These are phyloP conservation scores for Coranthus polyacanthus DNA, from an alignment of 2,797 vertebrate species.

Conservation along the genomic window DNA sequence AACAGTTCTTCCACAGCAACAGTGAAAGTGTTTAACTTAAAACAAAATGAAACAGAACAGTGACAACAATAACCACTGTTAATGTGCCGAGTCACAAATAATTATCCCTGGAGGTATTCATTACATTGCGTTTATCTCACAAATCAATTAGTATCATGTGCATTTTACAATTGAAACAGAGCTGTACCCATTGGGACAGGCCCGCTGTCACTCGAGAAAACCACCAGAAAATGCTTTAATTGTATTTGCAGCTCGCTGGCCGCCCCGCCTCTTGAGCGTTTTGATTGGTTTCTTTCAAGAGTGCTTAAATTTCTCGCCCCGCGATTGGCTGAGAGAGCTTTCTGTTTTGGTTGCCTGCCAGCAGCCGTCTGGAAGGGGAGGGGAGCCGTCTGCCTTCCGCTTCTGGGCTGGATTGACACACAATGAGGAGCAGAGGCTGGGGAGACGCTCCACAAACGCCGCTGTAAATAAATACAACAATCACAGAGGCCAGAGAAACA, in stretches of 20 bases:
- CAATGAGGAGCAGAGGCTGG: constrained; percentile 89
- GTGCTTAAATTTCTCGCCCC: constrained; percentile 35
- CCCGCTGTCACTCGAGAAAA: constrained; percentile 79
- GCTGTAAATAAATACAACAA: constrained; percentile 88
- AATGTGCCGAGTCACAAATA: too few species aligned
- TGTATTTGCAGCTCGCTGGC: constrained; percentile 72
- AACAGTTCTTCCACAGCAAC: too few species aligned
- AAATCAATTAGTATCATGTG: constrained; percentile 77
- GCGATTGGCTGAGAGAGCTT: constrained; percentile 77
- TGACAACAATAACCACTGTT: too few species aligned
- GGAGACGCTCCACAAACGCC: constrained; percentile 84
- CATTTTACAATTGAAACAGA: constrained; percentile 80
- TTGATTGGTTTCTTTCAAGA: constrained; percentile 67
- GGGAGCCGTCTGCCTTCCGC: constrained; percentile 86
- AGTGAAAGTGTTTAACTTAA: too few species aligned
- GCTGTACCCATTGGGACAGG: constrained; percentile 74
- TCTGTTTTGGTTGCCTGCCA: constrained; percentile 84
- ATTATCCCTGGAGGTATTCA: too few species aligned
- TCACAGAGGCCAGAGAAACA: constrained; percentile 82
- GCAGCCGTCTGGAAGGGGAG: constrained; percentile 85
- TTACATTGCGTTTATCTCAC: too few species aligned
- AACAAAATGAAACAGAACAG: too few species aligned
- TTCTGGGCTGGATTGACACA: constrained; percentile 90
- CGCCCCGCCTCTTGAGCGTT: constrained; percentile 61
- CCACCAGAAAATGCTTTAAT: constrained; percentile 76